A percentile compares a stretch with the other conserved stretches of the same genome.
phyloP scores from a whole-genome alignment of 2,888 invertebrate species.

The Monoplex corrugatus region DNA sequence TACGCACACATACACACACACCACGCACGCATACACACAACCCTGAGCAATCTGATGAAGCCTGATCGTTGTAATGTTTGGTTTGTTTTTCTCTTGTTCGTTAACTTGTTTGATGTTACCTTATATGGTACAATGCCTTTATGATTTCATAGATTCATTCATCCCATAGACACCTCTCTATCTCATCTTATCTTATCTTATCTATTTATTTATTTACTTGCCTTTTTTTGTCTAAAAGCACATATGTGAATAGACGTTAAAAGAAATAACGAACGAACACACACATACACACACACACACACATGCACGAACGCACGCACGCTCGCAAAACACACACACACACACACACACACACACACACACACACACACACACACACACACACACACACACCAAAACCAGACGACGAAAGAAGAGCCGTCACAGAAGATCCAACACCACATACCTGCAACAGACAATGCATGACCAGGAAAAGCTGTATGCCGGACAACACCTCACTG shows the following conservation, averaged over 20 bases:
- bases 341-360: slow-evolving; percentile 2
- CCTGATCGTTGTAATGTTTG: too few relatives aligned
- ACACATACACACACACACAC: slow-evolving; percentile 19
- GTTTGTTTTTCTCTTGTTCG: too few relatives aligned
- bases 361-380: slow-evolving; percentile 4
- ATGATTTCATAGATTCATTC: too few relatives aligned
- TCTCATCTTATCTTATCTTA: too few relatives aligned
- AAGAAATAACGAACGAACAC: neutral
- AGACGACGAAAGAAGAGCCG: neutral
- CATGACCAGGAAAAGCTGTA: slow-evolving; percentile 73
- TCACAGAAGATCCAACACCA: neutral
- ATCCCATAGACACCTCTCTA: too few relatives aligned
- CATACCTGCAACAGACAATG: slow-evolving; percentile 65
- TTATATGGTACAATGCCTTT: too few relatives aligned
- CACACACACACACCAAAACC: neutral
- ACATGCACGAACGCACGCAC: slow-evolving; percentile 20
- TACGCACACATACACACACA: slow-evolving; percentile 22
- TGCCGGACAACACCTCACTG: slow-evolving; percentile 63
- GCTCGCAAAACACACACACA: neutral
- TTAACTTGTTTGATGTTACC: too few relatives aligned
- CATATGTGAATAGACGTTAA: too few relatives aligned
- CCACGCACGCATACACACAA: neutral
- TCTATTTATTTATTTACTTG: too few relatives aligned
- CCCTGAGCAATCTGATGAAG: too few relatives aligned
- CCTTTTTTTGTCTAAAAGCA: too few relatives aligned